Evolutionary conservation across 2,113 vertebrate genomes (phyloP).

Genomic region (Trogon surrucura): DNA sequence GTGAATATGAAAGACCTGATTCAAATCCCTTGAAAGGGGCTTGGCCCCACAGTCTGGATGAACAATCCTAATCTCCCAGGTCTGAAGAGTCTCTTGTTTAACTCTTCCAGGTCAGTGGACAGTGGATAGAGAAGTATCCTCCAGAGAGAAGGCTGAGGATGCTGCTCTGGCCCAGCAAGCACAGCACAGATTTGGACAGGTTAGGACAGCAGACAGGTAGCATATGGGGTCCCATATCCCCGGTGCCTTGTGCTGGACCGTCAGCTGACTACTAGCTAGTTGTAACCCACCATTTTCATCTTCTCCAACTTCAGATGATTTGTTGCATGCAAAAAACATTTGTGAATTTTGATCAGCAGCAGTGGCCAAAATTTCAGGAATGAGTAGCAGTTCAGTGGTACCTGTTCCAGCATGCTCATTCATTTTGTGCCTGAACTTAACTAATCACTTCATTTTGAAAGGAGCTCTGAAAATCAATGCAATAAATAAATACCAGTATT

Average conservation of each 20-base stretch:
- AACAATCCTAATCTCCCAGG: neutral
- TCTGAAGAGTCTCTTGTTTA: neutral
- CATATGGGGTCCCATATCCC: neutral
- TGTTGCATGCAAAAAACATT: neutral
- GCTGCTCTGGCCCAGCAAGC: neutral
- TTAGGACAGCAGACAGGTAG: neutral
- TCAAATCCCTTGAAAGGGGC: neutral
- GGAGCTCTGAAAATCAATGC: conserved; percentile 15
- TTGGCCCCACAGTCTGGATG: neutral
- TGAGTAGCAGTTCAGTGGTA: neutral
- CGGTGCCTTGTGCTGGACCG: neutral
- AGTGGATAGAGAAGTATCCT: neutral
- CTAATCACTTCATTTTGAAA: neutral
- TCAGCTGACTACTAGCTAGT: neutral
- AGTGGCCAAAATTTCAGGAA: neutral
- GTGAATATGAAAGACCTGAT: neutral
- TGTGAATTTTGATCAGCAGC: neutral
- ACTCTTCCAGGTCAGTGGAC: neutral
- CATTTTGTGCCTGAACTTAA: neutral
- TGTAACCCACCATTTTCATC: neutral
- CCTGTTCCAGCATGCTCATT: neutral
- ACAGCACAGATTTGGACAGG: neutral
- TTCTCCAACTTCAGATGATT: neutral
- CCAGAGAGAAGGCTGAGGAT: neutral
- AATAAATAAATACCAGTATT: conserved; percentile 2